Conservation (phyloP, 2,113 vertebrate species). For the Zosterops borbonicus region DNA sequence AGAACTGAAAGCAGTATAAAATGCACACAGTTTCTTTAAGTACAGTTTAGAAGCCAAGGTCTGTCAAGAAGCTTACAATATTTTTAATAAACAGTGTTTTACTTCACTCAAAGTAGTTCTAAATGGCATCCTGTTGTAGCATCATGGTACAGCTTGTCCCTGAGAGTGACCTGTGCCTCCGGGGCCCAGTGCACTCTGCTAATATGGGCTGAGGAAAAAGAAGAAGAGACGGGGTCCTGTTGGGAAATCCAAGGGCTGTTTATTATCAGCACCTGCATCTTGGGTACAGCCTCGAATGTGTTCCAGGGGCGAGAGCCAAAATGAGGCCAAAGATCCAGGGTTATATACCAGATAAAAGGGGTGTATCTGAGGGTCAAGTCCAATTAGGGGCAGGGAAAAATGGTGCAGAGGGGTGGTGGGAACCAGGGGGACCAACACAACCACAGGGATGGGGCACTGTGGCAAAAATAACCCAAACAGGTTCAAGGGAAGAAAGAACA, state of each 20-base stretch:
- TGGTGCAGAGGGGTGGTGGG: not conserved
- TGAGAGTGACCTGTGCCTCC: not conserved
- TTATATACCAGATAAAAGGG: not conserved
- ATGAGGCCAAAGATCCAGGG: not conserved
- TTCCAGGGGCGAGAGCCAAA: not conserved
- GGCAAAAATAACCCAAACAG: not conserved
- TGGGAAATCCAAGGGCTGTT: not conserved
- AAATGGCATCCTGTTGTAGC: not conserved
- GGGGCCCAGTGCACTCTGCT: not conserved
- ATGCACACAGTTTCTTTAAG: not conserved
- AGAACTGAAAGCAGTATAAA: not conserved
- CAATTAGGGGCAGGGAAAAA: not conserved
- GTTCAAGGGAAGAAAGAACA: not conserved
- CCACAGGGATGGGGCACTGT: not conserved
- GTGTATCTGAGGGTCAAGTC: not conserved
- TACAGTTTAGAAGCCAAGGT: not conserved
- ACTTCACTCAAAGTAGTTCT: not conserved
- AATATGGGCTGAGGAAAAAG: not conserved
- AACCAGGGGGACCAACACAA: not conserved
- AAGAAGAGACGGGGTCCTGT: fast-evolving
- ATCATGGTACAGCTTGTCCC: not conserved
- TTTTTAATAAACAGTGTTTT: not conserved
- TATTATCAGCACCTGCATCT: not conserved
- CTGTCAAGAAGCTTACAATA: not conserved
- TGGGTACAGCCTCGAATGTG: not conserved